A percentile compares a stretch with the other conserved stretches of the same genome.
Conservation (phyloP, 2,113 vertebrate genomes). For the Pelmatolapia mariae region DNA sequence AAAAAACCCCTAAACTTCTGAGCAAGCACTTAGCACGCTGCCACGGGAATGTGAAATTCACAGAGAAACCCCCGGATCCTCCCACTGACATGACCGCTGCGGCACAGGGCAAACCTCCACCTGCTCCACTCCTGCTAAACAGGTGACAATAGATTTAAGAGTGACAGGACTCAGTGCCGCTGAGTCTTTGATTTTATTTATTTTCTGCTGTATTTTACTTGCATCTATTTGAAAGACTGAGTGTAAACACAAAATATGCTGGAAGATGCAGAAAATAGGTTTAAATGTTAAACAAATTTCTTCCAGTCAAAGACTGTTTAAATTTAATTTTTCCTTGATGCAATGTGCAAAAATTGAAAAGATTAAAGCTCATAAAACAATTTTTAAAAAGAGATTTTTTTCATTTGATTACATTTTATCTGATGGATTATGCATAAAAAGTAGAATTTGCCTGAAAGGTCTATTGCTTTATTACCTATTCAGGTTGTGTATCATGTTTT, state of each 20-base stretch:
- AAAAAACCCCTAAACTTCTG: rapidly evolving
- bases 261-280: background rate
- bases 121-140: background rate
- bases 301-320: background rate
- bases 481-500: background rate
- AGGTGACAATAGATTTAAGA: rapidly evolving
- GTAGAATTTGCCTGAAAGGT: background rate
- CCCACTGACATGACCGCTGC: rapidly evolving
- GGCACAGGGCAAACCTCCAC: background rate
- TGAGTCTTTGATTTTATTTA: background rate
- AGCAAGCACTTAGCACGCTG: background rate
- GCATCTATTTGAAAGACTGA: background rate
- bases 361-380: background rate
- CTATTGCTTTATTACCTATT: rapidly evolving
- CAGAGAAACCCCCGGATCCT: rapidly evolving
- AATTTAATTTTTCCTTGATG: rapidly evolving
- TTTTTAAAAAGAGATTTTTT: background rate
- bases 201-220: background rate
- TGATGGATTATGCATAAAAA: background rate
- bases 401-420: background rate
- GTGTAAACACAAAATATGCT: background rate
- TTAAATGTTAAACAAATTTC: background rate
- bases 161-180: background rate
- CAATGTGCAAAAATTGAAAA: background rate
- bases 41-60: background rate